Evolutionary conservation across 30 jellyfish, hydroid and myxozoan genomes (phyloP), one percentile per base, ranked within the genome.

Genomic region (Cassiopea andromeda): DNA sequence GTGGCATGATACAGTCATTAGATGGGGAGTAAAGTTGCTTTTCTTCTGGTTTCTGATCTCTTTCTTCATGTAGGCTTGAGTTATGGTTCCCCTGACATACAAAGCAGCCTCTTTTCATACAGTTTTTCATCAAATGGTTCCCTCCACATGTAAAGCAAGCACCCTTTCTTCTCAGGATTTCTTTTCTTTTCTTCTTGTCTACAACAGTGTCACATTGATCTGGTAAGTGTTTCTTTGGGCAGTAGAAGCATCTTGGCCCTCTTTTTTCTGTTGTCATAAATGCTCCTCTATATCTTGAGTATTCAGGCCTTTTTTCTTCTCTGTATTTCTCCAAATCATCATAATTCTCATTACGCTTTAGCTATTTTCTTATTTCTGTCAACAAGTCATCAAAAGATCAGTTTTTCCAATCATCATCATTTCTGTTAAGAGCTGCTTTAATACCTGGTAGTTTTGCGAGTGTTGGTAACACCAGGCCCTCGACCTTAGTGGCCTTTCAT

Each of bases 201-300:
- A 16, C 47, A 17, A 87, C 69, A 27, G 70, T 75, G 60, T 87
- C 67, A 67, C 94, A 68, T 48, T 78, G 57, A 67, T 87, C 94
- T 44, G 90, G 94, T 90, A 88, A 85, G 81, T 85, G 93, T 72
- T 76, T 85, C 48, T 60, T 87, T 76, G 93, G 87, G 48, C 89
- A 85, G 78, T 73, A 60, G 61, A 85, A 85, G 76, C 93, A 74
- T 44, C 82, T 61, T 19, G 94, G 94, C 27, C 85, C 87, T 48
- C 77, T 70, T 68, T 64, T 48, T 46, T 59, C 78, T 12, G 59
- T 27, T 16, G 76, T 79, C 88, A 43, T 79, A 44, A 79, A 68
- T 82, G 90, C 1, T 69, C 71, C 75, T 64, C 82, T 82, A 9
- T 46, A 71, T 44, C 59, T 68, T 8, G 68, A 9, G 6, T 7